A percentile compares a stretch with the other conserved stretches of the same genome.
phyloP scores from a whole-genome alignment of 1,140 invertebrate genomes.

The Drosophila suzukii region DNA sequence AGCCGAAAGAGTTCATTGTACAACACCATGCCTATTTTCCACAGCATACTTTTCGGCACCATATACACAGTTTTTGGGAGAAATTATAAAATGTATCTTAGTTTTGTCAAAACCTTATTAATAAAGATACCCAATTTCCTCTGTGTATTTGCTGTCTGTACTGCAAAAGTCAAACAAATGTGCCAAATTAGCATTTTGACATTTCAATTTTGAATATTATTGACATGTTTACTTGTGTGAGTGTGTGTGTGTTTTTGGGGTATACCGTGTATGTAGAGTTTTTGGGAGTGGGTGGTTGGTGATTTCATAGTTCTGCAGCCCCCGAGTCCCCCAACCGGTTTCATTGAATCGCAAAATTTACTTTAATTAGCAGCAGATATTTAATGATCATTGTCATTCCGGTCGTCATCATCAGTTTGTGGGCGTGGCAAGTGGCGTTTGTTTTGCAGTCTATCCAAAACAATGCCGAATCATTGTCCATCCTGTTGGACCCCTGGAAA shows the following conservation, averaged over 20 bases:
- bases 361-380: conserved; percentile 73
- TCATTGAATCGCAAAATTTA: conserved; percentile 73
- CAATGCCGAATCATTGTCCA: conserved; percentile 68
- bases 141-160: background rate
- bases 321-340: conserved; percentile 23
- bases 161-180: conserved; percentile 69
- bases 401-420: conserved; percentile 5
- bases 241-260: conserved; percentile 1
- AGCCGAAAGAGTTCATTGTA: background rate
- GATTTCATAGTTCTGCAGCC: conserved; percentile 20
- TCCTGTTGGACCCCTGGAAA: background rate
- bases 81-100: no score
- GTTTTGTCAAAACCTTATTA: no score
- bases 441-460: conserved; percentile 70
- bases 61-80: no score
- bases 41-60: no score
- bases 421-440: conserved; percentile 42
- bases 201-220: conserved; percentile 82
- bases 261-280: conserved; percentile 7
- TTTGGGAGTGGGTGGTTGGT: conserved; percentile 11
- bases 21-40: no score
- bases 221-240: conserved; percentile 68
- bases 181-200: conserved; percentile 81
- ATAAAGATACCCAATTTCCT: background rate
- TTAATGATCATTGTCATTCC: conserved; percentile 40